Conservation (phyloP, 1,140 invertebrate species). For the Heliothis subflexa region DNA sequence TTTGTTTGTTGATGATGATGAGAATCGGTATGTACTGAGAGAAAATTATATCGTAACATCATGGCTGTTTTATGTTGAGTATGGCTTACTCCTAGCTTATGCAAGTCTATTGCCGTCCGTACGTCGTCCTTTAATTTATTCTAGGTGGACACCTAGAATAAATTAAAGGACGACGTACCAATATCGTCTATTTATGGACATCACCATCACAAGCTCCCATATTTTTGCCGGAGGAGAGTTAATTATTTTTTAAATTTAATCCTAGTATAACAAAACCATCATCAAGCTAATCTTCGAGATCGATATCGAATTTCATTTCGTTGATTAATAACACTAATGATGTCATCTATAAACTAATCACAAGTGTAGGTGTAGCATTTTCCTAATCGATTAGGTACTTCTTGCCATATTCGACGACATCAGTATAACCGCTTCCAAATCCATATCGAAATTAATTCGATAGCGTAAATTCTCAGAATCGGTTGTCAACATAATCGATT, state of each 20-base stretch:
- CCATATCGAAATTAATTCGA: constrained; percentile 14
- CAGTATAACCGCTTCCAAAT: constrained; percentile 3
- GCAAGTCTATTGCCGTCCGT: too few species aligned
- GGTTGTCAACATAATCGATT: constrained; percentile 21
- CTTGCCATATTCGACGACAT: neutral
- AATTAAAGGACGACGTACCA: too few species aligned
- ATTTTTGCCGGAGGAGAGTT: too few species aligned
- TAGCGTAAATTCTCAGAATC: constrained; percentile 22
- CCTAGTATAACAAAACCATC: neutral
- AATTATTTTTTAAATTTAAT: neutral
- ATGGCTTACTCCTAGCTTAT: too few species aligned
- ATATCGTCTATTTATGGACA: too few species aligned
- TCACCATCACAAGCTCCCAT: too few species aligned
- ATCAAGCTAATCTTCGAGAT: neutral
- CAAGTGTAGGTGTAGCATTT: constrained; percentile 20
- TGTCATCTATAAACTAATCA: neutral
- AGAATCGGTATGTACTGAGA: neutral
- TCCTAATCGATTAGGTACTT: neutral
- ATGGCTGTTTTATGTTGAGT: too few species aligned
- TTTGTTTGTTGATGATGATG: neutral
- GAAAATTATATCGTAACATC: too few species aligned
- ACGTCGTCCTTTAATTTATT: too few species aligned
- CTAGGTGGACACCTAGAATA: too few species aligned
- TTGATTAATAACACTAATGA: neutral
- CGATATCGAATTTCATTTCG: neutral